Evolutionary conservation across 2,888 invertebrate species (phyloP).

Genomic region (Chrysolina haemoptera): DNA sequence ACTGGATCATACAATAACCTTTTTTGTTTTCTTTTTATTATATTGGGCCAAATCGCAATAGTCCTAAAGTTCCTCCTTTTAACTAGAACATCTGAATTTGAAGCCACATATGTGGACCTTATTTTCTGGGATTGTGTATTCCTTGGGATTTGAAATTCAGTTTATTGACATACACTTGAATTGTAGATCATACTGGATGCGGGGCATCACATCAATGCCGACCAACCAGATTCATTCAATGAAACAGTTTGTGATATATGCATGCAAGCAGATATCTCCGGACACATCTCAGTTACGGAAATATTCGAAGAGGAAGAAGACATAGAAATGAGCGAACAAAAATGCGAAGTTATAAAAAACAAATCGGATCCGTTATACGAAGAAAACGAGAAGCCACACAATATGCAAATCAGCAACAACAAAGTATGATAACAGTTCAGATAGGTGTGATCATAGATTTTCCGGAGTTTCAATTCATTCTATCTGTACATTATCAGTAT

Average conservation of each 20-base stretch:
- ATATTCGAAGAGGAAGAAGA: slow-evolving; percentile 1
- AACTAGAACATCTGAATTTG: too few relatives aligned
- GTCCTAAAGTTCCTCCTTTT: too few relatives aligned
- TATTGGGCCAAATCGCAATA: too few relatives aligned
- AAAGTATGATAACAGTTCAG: slow-evolving; percentile 19
- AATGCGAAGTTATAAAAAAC: slow-evolving; percentile 1
- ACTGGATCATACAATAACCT: too few relatives aligned
- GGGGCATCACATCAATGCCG: slow-evolving; percentile 96
- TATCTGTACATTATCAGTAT: background rate
- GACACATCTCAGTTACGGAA: background rate
- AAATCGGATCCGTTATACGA: background rate
- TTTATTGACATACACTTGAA: slow-evolving; percentile 15
- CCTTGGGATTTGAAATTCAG: too few relatives aligned
- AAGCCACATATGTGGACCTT: background rate
- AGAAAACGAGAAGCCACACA: slow-evolving; percentile 8
- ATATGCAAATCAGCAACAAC: slow-evolving; percentile 20
- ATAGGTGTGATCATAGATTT: background rate
- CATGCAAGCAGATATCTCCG: slow-evolving; percentile 26
- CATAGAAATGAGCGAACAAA: background rate
- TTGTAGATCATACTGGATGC: slow-evolving; percentile 86
- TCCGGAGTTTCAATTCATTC: background rate
- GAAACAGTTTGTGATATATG: slow-evolving; percentile 84
- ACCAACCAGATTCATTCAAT: slow-evolving; percentile 90
- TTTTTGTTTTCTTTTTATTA: too few relatives aligned
- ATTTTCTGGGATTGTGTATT: background rate